These are phyloP conservation scores for Grantiella picta DNA, from an alignment of 2,113 vertebrate genomes.

Conservation along the genomic window DNA sequence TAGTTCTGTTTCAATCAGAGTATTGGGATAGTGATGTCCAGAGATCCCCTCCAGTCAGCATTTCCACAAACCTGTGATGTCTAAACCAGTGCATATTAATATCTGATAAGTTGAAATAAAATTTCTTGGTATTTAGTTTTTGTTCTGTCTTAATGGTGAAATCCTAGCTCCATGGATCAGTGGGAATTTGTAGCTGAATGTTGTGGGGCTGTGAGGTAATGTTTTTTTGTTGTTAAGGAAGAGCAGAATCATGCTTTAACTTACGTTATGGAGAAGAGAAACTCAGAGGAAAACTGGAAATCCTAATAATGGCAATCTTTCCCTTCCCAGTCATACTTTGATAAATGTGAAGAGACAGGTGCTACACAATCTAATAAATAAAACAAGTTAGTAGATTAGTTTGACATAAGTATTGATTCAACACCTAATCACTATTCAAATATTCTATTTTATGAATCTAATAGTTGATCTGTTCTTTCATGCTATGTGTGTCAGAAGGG, in stretches of 20 bases:
- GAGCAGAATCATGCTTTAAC: background rate
- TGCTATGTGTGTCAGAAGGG: background rate
- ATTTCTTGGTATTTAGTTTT: background rate
- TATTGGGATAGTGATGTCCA: background rate
- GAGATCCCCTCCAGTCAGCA: background rate
- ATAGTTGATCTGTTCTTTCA: background rate
- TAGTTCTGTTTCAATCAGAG: background rate
- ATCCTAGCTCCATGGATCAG: background rate
- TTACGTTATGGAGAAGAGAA: background rate
- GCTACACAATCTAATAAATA: background rate
- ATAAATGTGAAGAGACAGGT: background rate
- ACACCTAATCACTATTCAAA: background rate
- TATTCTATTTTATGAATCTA: background rate
- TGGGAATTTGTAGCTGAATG: background rate
- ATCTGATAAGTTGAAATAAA: background rate
- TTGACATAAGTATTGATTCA: background rate
- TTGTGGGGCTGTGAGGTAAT: background rate
- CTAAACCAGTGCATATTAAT: background rate
- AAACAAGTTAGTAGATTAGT: background rate
- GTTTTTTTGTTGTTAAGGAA: background rate
- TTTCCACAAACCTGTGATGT: background rate
- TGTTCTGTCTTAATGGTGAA: background rate
- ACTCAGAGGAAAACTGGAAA: background rate
- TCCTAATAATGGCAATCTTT: background rate
- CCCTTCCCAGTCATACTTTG: background rate